Conservation (phyloP, 2,797 vertebrate species). For the Sebastiscus albofasciatus region DNA sequence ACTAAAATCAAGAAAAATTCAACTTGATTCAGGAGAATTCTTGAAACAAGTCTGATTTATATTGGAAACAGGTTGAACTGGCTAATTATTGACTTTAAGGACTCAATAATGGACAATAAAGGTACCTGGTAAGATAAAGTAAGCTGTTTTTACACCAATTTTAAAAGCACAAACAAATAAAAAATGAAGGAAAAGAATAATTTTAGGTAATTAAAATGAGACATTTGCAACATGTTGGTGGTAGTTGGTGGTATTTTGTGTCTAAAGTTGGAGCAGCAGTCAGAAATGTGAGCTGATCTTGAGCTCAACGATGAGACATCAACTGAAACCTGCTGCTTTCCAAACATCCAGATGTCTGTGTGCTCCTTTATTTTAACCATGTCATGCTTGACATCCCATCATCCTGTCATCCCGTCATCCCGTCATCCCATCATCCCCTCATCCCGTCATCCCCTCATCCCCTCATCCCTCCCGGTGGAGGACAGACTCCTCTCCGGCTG, state of each 20-base stretch:
- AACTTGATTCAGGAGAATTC: neutral
- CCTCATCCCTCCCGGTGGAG: neutral
- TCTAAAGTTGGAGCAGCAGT: neutral
- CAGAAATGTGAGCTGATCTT: neutral
- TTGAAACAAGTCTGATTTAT: neutral
- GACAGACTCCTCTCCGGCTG: constrained; percentile 16
- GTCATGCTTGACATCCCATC: neutral
- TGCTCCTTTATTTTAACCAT: neutral
- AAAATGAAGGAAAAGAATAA: neutral
- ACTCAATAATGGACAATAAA: neutral
- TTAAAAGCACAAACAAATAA: neutral
- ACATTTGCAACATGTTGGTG: neutral
- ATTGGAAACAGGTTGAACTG: neutral
- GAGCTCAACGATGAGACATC: neutral
- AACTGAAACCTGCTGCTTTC: constrained; percentile 9
- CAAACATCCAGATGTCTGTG: neutral
- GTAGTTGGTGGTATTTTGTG: neutral
- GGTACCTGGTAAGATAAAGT: neutral
- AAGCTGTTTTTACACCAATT: neutral
- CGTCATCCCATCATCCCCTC: too few species aligned
- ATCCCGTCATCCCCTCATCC: too few species aligned
- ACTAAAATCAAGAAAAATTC: neutral
- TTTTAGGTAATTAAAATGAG: too few species aligned
- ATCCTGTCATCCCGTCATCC: neutral
- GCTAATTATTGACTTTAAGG: neutral